A percentile compares a stretch with the other conserved stretches of the same genome.
Evolutionary conservation across 2,113 vertebrate species (phyloP).

Genomic region (Menidia beryllina): DNA sequence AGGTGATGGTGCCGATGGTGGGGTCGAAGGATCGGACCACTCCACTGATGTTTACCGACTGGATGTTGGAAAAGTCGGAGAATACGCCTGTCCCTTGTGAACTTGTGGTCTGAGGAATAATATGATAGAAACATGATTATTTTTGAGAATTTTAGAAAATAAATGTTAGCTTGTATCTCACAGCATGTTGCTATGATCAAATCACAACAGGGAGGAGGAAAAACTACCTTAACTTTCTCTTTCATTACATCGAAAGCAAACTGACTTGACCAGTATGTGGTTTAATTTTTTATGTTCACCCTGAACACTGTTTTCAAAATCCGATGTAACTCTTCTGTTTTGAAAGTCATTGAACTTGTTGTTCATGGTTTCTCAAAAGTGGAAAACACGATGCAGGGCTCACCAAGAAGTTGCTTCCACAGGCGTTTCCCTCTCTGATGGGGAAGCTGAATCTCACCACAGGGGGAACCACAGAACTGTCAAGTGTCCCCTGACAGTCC

Average conservation of each 20-base stretch:
- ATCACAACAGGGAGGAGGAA: constrained; percentile 28
- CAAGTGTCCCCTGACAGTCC: constrained; percentile 66
- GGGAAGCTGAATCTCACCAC: constrained; percentile 77
- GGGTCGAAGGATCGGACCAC: constrained; percentile 74
- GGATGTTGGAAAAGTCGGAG: constrained; percentile 78
- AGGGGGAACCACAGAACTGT: constrained; percentile 59
- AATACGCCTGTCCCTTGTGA: constrained; percentile 69
- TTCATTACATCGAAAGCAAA: constrained; percentile 27
- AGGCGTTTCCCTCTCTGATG: constrained; percentile 70
- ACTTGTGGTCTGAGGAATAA: constrained; percentile 67
- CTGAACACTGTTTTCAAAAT: constrained; percentile 8
- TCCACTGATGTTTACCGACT: constrained; percentile 76
- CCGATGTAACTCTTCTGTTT: constrained; percentile 8
- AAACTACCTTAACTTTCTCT: constrained; percentile 14
- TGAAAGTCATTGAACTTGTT: neutral
- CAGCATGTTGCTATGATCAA: constrained; percentile 45
- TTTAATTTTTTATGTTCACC: neutral
- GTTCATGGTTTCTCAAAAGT: neutral
- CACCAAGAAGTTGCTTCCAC: constrained; percentile 75
- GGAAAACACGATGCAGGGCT: constrained; percentile 44
- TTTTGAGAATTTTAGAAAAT: constrained; percentile 38
- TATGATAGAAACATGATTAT: constrained; percentile 24
- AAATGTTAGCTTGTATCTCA: constrained; percentile 17
- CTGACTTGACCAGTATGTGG: constrained; percentile 7
- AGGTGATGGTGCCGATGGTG: constrained; percentile 70